phyloP scores from a whole-genome alignment of 2,888 invertebrate species.

The Coleophora flavipennella region DNA sequence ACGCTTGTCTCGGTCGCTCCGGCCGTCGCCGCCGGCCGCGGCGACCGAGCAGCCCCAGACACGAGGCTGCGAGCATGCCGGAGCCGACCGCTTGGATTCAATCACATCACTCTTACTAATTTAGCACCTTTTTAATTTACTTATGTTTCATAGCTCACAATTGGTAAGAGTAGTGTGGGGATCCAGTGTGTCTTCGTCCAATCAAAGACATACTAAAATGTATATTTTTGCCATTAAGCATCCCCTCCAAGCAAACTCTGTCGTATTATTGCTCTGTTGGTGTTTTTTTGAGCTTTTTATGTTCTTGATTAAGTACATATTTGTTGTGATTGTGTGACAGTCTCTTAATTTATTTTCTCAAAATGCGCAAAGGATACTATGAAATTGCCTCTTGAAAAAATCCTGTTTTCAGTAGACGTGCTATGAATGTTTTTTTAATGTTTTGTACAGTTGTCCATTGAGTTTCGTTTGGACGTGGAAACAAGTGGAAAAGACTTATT shows the following conservation, averaged over 20 bases:
- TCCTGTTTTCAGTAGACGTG: constrained; percentile 41
- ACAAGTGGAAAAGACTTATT: constrained; percentile 19
- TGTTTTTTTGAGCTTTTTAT: constrained; percentile 54
- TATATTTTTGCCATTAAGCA: constrained; percentile 38
- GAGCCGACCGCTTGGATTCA: constrained; percentile 36
- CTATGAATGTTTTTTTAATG: constrained; percentile 38
- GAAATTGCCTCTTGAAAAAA: constrained; percentile 27
- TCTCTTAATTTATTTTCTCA: constrained; percentile 30
- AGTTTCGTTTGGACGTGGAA: constrained; percentile 38
- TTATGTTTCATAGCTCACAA: neutral
- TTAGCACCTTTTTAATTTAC: neutral
- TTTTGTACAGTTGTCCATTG: constrained; percentile 36
- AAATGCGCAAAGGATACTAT: constrained; percentile 30
- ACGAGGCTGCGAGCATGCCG: constrained; percentile 69
- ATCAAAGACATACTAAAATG: constrained; percentile 40
- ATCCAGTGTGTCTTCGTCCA: constrained; percentile 37
- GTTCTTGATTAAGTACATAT: constrained; percentile 41
- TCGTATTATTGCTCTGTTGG: constrained; percentile 42
- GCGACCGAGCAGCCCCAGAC: constrained; percentile 64
- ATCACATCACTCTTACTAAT: constrained; percentile 24
- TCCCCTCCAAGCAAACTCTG: constrained; percentile 40
- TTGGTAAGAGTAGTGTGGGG: constrained; percentile 29
- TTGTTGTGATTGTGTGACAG: constrained; percentile 44
- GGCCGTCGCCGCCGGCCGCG: constrained; percentile 27
- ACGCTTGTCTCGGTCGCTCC: constrained; percentile 60